A percentile compares a stretch with the other conserved stretches of the same genome.
phyloP scores from a whole-genome alignment of 1,140 invertebrate genomes.

The Dreissena polymorpha region DNA sequence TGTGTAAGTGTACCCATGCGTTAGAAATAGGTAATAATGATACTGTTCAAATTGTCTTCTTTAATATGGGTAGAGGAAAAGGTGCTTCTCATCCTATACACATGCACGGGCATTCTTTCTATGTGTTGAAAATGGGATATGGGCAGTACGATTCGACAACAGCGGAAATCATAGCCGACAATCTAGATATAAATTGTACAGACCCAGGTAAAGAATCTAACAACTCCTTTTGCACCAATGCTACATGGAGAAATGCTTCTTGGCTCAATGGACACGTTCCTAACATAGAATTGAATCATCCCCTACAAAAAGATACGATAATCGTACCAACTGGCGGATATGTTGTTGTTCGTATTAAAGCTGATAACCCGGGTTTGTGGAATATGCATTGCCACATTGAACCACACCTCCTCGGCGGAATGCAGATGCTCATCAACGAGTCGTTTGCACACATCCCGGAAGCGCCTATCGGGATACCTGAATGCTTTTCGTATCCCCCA shows the following conservation, averaged over 20 bases:
- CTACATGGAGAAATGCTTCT: slow-evolving; percentile 63
- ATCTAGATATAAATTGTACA: slow-evolving; percentile 65
- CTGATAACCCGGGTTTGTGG: no score
- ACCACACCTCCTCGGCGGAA: slow-evolving; percentile 69
- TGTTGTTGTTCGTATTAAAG: no score
- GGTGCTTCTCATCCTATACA: slow-evolving; percentile 86
- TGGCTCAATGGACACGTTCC: slow-evolving; percentile 68
- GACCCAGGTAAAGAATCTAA: slow-evolving; percentile 14
- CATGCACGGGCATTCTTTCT: slow-evolving; percentile 88
- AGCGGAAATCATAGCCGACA: slow-evolving; percentile 57
- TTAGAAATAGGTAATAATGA: no score
- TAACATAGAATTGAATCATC: slow-evolving; percentile 79
- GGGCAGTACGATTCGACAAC: slow-evolving; percentile 62
- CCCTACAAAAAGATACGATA: slow-evolving; percentile 87
- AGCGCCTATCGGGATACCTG: slow-evolving; percentile 61
- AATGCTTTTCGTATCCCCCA: slow-evolving; percentile 59
- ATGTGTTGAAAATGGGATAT: slow-evolving; percentile 83
- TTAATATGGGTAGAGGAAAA: slow-evolving; percentile 82
- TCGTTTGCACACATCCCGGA: slow-evolving; percentile 54
- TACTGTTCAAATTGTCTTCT: no score
- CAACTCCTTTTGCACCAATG: slow-evolving; percentile 67
- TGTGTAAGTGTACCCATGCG: no score
- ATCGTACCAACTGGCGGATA: no score
- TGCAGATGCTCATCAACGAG: slow-evolving; percentile 74
- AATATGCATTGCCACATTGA: no score